Evolutionary conservation across 2,888 invertebrate genomes (phyloP).

Genomic region (Lasioglossum zephyrum): DNA sequence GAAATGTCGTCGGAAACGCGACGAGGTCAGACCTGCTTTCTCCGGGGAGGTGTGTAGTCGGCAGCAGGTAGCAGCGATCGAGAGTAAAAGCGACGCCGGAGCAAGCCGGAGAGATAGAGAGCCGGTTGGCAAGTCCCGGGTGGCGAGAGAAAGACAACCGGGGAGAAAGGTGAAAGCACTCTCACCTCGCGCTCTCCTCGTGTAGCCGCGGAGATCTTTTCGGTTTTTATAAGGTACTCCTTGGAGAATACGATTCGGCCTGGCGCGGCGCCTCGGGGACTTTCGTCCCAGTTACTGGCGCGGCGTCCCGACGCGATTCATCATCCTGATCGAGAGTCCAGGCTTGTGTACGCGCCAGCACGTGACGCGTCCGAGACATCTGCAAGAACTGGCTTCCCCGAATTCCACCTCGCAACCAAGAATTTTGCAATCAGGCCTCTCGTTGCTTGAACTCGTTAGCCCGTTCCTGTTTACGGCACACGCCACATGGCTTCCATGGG

Average conservation of each 20-base stretch:
- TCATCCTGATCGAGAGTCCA: conserved; percentile 32
- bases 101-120: conserved; percentile 8
- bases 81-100: conserved; percentile 82
- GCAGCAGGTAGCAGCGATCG: conserved; percentile 75
- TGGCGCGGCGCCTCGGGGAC: conserved; percentile 36
- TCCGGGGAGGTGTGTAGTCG: conserved; percentile 65
- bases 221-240: conserved; percentile 62
- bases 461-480: not conserved
- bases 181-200: conserved; percentile 72
- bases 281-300: conserved; percentile 37
- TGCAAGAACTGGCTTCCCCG: not conserved
- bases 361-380: conserved; percentile 16
- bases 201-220: conserved; percentile 59
- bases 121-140: conserved; percentile 32
- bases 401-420: not conserved
- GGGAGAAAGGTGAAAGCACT: conserved; percentile 84
- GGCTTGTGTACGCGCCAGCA: conserved; percentile 17
- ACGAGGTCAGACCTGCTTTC: conserved; percentile 78
- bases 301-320: conserved; percentile 27
- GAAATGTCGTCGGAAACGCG: conserved; percentile 72
- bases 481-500: not conserved
- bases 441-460: not conserved
- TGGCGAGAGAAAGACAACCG: conserved; percentile 67
- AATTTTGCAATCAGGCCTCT: not conserved
- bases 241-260: conserved; percentile 35